Conservation (phyloP, 2,797 vertebrate species). For the Fringilla coelebs region DNA sequence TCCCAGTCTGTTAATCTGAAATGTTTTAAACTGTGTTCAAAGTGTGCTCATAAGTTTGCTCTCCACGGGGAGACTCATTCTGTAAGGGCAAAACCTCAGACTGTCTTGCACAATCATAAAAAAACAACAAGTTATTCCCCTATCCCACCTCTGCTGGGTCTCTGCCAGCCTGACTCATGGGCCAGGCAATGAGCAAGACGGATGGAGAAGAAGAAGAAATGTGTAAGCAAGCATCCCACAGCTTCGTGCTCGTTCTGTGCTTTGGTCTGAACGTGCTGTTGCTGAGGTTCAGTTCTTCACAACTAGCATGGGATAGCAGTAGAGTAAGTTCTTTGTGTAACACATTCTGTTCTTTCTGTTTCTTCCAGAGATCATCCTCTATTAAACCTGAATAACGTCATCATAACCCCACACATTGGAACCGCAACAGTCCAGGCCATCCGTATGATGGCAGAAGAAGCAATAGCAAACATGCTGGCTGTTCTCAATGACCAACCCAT, state of each 20-base stretch:
- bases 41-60: not conserved
- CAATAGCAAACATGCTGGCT: slow-evolving; percentile 76
- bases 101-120: not conserved
- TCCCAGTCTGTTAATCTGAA: not conserved
- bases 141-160: not conserved
- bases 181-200: fast-evolving
- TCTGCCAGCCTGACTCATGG: not conserved
- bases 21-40: not conserved
- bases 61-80: not conserved
- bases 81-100: not conserved
- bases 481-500: slow-evolving; percentile 56
- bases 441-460: slow-evolving; percentile 69
- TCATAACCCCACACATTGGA: slow-evolving; percentile 79
- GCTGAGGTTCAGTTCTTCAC: not conserved
- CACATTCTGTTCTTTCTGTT: not conserved
- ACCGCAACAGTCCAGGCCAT: slow-evolving; percentile 71
- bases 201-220: not conserved
- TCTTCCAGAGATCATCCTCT: slow-evolving; percentile 78
- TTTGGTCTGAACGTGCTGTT: not conserved
- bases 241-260: not conserved
- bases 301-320: not conserved
- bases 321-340: not conserved
- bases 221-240: not conserved
- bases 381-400: slow-evolving; percentile 74
- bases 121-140: not conserved